A percentile compares a stretch with the other conserved stretches of the same genome.
These are phyloP conservation scores for Fukomys damarensis DNA, from an alignment of 2,113 vertebrate genomes.

Conservation along the genomic window DNA sequence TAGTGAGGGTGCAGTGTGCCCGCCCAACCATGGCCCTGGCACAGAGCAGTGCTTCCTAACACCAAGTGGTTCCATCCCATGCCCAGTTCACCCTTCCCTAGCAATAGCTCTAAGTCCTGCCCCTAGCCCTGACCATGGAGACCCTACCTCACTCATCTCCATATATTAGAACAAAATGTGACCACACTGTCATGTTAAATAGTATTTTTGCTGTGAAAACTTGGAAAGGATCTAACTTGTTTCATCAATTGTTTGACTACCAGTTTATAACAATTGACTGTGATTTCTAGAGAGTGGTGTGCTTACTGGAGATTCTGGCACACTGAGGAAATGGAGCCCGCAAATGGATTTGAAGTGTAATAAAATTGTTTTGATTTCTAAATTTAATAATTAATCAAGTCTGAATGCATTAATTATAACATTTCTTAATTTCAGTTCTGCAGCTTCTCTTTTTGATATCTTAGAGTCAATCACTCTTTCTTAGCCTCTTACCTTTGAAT, in stretches of 20 bases:
- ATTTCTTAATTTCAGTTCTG: conserved; percentile 60
- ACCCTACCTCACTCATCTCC: background rate
- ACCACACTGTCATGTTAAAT: background rate
- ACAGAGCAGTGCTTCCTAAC: background rate
- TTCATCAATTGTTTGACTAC: background rate
- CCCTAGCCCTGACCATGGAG: background rate
- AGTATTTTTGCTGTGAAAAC: conserved; percentile 32
- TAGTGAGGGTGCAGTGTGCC: rapidly evolving
- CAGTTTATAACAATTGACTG: conserved; percentile 46
- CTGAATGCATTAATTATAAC: conserved; percentile 66
- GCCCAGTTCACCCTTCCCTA: background rate
- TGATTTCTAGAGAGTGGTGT: conserved; percentile 52
- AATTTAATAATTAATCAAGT: conserved; percentile 71
- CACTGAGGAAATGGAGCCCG: conserved; percentile 40
- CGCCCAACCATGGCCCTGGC: background rate
- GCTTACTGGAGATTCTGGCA: conserved; percentile 39
- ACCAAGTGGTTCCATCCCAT: background rate
- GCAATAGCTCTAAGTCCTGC: background rate
- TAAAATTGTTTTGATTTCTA: conserved; percentile 65
- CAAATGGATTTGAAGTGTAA: conserved; percentile 61
- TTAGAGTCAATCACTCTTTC: conserved; percentile 26
- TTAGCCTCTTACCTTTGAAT: conserved; percentile 7
- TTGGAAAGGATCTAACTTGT: background rate
- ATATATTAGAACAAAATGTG: background rate
- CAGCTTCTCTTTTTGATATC: conserved; percentile 41